Evolutionary conservation across 1,140 invertebrate genomes (phyloP).

Genomic region (Littorina saxatilis): DNA sequence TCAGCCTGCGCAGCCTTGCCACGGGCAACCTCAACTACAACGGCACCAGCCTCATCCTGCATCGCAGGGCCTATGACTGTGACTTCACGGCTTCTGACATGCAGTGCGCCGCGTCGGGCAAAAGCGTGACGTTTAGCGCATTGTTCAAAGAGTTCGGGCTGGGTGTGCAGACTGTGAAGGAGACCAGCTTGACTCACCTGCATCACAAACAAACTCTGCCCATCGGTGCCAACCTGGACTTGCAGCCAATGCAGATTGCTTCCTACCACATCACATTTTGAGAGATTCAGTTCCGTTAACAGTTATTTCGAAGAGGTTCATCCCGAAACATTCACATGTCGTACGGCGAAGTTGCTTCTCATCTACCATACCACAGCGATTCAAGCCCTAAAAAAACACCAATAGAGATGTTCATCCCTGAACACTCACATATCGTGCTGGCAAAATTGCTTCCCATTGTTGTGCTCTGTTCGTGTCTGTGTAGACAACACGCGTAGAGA

Average conservation of each 20-base stretch:
- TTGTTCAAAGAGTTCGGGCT: slow-evolving; percentile 58
- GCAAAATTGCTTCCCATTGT: too few species aligned
- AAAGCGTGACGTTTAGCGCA: slow-evolving; percentile 39
- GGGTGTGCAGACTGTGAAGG: slow-evolving; percentile 40
- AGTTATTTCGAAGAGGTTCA: too few species aligned
- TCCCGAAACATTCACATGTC: too few species aligned
- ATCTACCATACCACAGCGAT: too few species aligned
- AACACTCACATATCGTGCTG: too few species aligned
- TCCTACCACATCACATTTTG: slow-evolving; percentile 40
- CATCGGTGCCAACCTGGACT: slow-evolving; percentile 1
- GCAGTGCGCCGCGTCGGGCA: slow-evolving; percentile 48
- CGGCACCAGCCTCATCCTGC: slow-evolving; percentile 64
- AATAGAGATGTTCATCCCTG: too few species aligned
- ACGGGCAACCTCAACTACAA: slow-evolving; percentile 62
- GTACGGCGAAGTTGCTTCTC: too few species aligned
- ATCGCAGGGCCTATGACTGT: slow-evolving; percentile 64
- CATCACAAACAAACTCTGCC: slow-evolving; percentile 48
- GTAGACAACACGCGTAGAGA: too few species aligned
- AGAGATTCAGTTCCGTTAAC: neutral
- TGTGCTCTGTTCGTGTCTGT: too few species aligned
- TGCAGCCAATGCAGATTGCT: slow-evolving; percentile 43
- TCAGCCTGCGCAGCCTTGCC: slow-evolving; percentile 61
- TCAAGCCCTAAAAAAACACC: too few species aligned
- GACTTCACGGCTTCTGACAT: slow-evolving; percentile 52
- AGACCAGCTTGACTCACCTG: slow-evolving; percentile 66